phyloP scores from a whole-genome alignment of 2,113 vertebrate genomes.

The Isurus oxyrinchus region DNA sequence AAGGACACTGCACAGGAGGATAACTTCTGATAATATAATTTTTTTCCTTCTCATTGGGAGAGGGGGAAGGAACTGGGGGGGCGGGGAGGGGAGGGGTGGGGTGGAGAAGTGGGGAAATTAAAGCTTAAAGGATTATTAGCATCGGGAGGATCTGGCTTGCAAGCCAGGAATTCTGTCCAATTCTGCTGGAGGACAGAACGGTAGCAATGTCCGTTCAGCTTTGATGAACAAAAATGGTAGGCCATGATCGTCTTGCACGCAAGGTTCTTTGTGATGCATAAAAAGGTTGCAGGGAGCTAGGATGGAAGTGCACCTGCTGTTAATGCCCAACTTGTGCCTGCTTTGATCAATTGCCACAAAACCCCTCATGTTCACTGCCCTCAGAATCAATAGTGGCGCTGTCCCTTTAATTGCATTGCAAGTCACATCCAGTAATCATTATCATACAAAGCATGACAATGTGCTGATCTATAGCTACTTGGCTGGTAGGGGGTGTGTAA shows the following conservation, averaged over 20 bases:
- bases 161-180: not conserved
- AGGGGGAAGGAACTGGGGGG: not conserved
- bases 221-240: not conserved
- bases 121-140: not conserved
- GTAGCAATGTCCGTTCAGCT: not conserved
- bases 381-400: not conserved
- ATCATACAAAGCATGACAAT: not conserved
- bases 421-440: slow-evolving; percentile 18
- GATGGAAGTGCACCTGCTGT: not conserved
- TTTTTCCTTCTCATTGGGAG: not conserved
- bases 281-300: not conserved
- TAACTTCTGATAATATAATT: not conserved
- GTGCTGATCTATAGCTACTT: not conserved
- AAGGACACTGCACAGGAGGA: not conserved
- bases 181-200: not conserved
- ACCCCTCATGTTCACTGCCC: not conserved
- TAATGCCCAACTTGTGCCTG: not conserved
- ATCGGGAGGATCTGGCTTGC: not conserved
- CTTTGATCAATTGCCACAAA: not conserved
- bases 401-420: not conserved
- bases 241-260: slow-evolving; percentile 39
- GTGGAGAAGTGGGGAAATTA: not conserved
- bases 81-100: not conserved
- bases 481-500: not conserved
- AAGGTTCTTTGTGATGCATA: not conserved